Evolutionary conservation across 2,797 vertebrate species (phyloP), one percentile per base, ranked within the genome.

Genomic region (Astyanax mexicanus): DNA sequence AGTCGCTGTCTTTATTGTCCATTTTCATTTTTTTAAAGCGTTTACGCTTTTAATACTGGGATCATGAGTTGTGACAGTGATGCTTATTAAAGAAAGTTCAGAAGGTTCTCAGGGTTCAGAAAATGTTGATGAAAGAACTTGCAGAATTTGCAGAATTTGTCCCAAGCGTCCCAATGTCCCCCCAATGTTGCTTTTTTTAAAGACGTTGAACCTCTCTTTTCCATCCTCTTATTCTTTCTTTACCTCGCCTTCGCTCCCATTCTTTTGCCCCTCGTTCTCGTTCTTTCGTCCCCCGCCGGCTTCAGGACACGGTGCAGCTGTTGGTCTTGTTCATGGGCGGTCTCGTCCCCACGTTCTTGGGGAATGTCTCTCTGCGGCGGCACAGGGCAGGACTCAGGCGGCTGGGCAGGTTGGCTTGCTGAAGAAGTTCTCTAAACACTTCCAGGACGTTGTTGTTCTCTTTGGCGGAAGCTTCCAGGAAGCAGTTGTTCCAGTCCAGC

Each of bases 241-340:
- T n/a, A n/a, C n/a, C n/a, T n/a, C n/a, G n/a, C n/a, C n/a, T n/a
- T n/a, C n/a, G n/a, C n/a, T n/a, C n/a, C n/a, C n/a, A n/a, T n/a
- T n/a, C n/a, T n/a, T n/a, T n/a, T n/a, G n/a, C n/a, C n/a, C n/a
- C n/a, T n/a, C n/a, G n/a, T n/a, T n/a, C n/a, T n/a, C n/a, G n/a
- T n/a, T n/a, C n/a, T 45, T 32, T 23, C 17, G 32, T 42, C 32
- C 55, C 29, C 47, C 10, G 45, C 0, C 29, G 3, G 71, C 42
- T 6, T 91, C 92, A 98, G 55, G 95, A 96, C 85, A 98, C 70
- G 0, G 90, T 88, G 74, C 96, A 98, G 88, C 96, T 97, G 91
- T 98, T 98, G 89, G 96, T 95, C 84, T 98, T 97, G 92, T 96
- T 97, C 95, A 98, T 96, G 61, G 96, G 96, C 0, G 96, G 96